Percentiles rank a stretch among this genome's conserved stretches.
Evolutionary conservation across 2,797 vertebrate species (phyloP).

Genomic region (Scomberomorus guttatus): DNA sequence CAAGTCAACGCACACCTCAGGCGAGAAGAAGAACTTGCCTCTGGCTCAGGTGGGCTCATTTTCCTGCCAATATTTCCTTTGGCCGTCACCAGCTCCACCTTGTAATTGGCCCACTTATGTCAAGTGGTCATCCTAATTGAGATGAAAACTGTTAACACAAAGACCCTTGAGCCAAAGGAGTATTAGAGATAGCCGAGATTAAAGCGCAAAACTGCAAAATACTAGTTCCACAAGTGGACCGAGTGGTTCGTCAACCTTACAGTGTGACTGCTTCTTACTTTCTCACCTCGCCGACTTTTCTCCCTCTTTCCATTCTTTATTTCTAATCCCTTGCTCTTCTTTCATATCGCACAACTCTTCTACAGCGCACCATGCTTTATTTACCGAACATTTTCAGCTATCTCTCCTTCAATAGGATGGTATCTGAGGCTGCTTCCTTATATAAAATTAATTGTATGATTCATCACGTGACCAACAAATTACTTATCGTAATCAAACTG

Average conservation of each 20-base stretch:
- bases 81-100: slow-evolving; percentile 28
- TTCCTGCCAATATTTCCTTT: slow-evolving; percentile 57
- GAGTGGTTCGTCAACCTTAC: not conserved
- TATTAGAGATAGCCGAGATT: not conserved
- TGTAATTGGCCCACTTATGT: slow-evolving; percentile 67
- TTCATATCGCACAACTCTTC: not conserved
- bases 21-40: slow-evolving; percentile 37
- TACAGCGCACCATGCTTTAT: too few relatives aligned
- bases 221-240: not conserved
- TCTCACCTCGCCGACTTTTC: not conserved
- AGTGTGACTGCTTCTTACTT: not conserved
- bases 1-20: slow-evolving; percentile 6
- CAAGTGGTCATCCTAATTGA: slow-evolving; percentile 56
- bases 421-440: too few relatives aligned
- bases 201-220: slow-evolving; percentile 13
- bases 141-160: slow-evolving; percentile 37
- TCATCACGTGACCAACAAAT: too few relatives aligned
- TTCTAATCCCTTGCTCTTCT: slow-evolving; percentile 5
- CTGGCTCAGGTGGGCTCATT: slow-evolving; percentile 40
- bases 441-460: too few relatives aligned
- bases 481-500: too few relatives aligned
- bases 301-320: not conserved
- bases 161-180: slow-evolving; percentile 1
- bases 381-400: too few relatives aligned
- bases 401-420: too few relatives aligned